Evolutionary conservation across 1,140 invertebrate genomes (phyloP).

Genomic region (Brachionus rotundiformis): DNA sequence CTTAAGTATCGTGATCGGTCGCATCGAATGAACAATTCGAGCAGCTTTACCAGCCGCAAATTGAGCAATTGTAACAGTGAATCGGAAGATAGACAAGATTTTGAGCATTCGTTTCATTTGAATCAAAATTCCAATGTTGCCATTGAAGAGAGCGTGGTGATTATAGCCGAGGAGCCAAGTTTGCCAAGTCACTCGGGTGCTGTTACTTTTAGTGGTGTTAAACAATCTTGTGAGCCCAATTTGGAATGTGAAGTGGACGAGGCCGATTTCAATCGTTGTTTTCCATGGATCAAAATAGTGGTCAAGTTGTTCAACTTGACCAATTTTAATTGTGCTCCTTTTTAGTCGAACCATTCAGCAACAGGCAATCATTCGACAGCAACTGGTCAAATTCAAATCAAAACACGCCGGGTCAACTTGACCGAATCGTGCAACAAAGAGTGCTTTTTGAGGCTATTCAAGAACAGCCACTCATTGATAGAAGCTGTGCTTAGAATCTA

Average conservation of each 20-base stretch:
- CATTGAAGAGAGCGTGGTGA: background rate
- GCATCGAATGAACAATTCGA: constrained; percentile 8
- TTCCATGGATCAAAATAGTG: constrained; percentile 51
- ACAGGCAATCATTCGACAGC: background rate
- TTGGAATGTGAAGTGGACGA: constrained; percentile 45
- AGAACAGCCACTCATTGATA: constrained; percentile 37
- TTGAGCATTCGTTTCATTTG: background rate
- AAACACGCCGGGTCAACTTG: background rate
- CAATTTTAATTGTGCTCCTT: constrained; percentile 21
- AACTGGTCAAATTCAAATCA: constrained; percentile 20
- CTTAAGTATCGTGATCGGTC: background rate
- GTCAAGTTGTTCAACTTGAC: constrained; percentile 24
- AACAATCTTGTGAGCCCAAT: background rate
- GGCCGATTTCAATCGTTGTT: constrained; percentile 38
- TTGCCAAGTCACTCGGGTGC: background rate
- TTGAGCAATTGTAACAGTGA: constrained; percentile 36
- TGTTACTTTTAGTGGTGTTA: constrained; percentile 30
- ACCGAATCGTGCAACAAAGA: background rate
- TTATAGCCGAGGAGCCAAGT: constrained; percentile 7
- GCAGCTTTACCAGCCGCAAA: constrained; percentile 30
- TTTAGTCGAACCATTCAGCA: background rate
- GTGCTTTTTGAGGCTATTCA: constrained; percentile 41
- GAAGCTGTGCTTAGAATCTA: constrained; percentile 53
- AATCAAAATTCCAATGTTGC: background rate
- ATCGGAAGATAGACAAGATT: constrained; percentile 24